Conservation (phyloP, 2,113 vertebrate genomes). For the Scolopax mira region DNA sequence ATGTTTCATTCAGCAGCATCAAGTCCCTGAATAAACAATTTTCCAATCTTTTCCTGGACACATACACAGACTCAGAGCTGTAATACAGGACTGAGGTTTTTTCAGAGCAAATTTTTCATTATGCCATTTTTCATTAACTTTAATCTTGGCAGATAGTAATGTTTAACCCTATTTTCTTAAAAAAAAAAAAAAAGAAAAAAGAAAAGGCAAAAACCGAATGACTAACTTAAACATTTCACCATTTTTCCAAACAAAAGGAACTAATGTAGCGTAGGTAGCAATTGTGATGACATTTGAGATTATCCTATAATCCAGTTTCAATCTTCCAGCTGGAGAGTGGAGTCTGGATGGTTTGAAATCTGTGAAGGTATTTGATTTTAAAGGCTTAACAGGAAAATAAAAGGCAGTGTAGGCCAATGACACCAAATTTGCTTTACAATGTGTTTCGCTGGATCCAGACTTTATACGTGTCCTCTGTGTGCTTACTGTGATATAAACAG, state of each 20-base stretch:
- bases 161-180: neutral
- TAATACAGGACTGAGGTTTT: neutral
- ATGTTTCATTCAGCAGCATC: neutral
- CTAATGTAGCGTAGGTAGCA: neutral
- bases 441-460: neutral
- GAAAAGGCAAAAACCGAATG: neutral
- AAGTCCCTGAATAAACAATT: neutral
- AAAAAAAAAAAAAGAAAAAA: too few species aligned
- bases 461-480: neutral
- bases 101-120: neutral
- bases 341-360: conserved; percentile 18
- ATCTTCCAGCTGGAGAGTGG: neutral
- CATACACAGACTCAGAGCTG: rapidly evolving
- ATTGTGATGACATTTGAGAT: conserved; percentile 35
- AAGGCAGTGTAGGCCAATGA: neutral
- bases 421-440: neutral
- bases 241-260: conserved; percentile 14
- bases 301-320: conserved; percentile 1
- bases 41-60: neutral
- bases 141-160: neutral
- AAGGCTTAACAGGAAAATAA: conserved; percentile 15
- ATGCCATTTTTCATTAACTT: neutral
- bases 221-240: neutral
- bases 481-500: neutral
- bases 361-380: conserved; percentile 16